Base-by-base conservation (phyloP, 2,888 invertebrate genomes). In the Platerodrilus igneus region DNA sequence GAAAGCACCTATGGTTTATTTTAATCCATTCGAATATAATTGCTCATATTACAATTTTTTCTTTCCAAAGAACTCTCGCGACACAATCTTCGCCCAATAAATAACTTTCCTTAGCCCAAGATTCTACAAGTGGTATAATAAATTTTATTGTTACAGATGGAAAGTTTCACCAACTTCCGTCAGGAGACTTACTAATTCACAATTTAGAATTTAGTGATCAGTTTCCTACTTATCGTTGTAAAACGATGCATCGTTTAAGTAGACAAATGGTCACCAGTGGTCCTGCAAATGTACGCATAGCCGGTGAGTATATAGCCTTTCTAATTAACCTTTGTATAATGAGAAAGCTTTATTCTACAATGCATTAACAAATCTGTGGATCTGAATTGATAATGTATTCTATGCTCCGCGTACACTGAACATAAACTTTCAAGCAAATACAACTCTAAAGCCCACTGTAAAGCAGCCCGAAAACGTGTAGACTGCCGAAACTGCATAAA, bases 181-280 rank as follows among this genome's bases (percentile, higher is more conserved):
- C 81, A 40, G 84, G 83, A 42, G 83, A 83, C 64, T 74, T 85
- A 51, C 72, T 84, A 55, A 79, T 84, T 50, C 82, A 83, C 70
- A 80, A 82, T 64, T 70, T 84, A 56, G 81, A 83, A 62, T 81
- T 79, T 66, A 80, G 75, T 65, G 84, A 84, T 65, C 81, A 82
- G 64, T 81, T 79, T 66, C 78, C 78, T 43, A 74, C 78, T 41
- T 84, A 82, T 67, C 76, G 81, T 56, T 83, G 83, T 63, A 75
- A 81, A 52, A 83, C 82, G 51, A 80, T 83, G 77, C 83, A 83
- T 66, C 74, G 81, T 44, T 74, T 84, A 39, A 83, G 83, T 56
- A 73, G 79, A 59, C 79, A 83, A 66, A 78, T 83, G 41, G 79
- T 81, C 47, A 76, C 79, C 51, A 83, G 83, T 61, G 75, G 77